These are phyloP conservation scores for Tetragonula carbonaria DNA, from an alignment of 2,888 invertebrate species.

Conservation along the genomic window DNA sequence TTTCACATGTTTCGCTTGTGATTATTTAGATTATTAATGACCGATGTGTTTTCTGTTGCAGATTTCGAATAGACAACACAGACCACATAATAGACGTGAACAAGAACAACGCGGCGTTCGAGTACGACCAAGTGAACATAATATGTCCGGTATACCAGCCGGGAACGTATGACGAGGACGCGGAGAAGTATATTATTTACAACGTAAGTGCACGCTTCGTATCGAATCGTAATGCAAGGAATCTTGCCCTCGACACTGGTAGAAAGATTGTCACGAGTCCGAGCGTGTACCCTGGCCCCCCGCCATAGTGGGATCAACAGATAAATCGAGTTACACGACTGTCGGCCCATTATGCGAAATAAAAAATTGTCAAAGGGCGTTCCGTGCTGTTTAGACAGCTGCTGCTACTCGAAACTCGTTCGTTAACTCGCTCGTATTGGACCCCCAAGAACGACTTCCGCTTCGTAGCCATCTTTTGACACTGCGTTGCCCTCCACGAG, in stretches of 20 bases:
- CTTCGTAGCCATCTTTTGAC: conserved; percentile 32
- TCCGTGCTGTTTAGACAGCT: conserved; percentile 69
- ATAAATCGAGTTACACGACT: conserved; percentile 48
- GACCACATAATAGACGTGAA: conserved; percentile 98
- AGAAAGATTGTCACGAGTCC: background rate
- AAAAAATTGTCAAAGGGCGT: conserved; percentile 65
- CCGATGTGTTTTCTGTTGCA: conserved; percentile 82
- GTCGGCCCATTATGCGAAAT: conserved; percentile 48
- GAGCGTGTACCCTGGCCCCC: background rate
- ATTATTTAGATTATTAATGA: background rate
- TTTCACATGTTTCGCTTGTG: background rate
- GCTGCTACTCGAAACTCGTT: conserved; percentile 67
- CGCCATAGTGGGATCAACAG: conserved; percentile 20
- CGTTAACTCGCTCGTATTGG: conserved; percentile 55
- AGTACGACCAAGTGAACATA: conserved; percentile 98
- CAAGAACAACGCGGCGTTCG: conserved; percentile 95
- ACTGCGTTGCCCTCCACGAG: conserved; percentile 13
- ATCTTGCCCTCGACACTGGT: background rate
- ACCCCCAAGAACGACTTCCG: conserved; percentile 65
- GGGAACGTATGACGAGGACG: conserved; percentile 93
- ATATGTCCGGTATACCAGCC: conserved; percentile 97
- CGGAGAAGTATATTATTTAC: conserved; percentile 98
- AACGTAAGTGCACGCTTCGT: conserved; percentile 87
- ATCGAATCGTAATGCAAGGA: conserved; percentile 1
- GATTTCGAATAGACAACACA: conserved; percentile 98